Percentiles rank a stretch among this genome's conserved stretches.
phyloP scores from a whole-genome alignment of 2,113 vertebrate genomes.

The Scopus umbretta region DNA sequence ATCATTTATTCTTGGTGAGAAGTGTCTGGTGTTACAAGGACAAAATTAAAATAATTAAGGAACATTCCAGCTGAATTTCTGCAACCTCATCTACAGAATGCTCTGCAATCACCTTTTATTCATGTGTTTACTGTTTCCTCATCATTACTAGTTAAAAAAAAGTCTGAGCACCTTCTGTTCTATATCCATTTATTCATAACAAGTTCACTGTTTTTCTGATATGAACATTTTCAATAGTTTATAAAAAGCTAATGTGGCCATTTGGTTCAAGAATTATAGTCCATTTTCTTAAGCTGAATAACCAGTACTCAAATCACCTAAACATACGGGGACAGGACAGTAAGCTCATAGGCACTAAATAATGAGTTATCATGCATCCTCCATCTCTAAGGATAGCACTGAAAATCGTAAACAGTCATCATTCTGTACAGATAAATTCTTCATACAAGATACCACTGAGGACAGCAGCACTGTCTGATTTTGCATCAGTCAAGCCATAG shows the following conservation, averaged over 20 bases:
- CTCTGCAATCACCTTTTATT: not conserved
- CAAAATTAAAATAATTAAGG: not conserved
- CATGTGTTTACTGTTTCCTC: not conserved
- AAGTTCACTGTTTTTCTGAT: not conserved
- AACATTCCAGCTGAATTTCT: not conserved
- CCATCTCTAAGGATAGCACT: not conserved
- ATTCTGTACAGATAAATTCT: not conserved
- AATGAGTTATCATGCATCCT: not conserved
- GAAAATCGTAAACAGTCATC: not conserved
- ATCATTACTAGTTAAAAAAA: not conserved
- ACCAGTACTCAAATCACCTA: not conserved
- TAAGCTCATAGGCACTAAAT: not conserved
- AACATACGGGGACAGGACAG: not conserved
- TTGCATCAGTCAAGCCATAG: not conserved
- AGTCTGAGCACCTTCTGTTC: slow-evolving; percentile 9
- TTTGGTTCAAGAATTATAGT: not conserved
- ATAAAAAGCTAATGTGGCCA: not conserved
- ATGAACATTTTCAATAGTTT: not conserved
- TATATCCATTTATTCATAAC: not conserved
- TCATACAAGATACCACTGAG: not conserved
- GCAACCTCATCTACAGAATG: not conserved
- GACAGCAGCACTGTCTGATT: not conserved
- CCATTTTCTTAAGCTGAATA: not conserved
- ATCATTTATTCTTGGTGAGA: not conserved
- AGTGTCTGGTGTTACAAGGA: not conserved